Conservation (phyloP, 2,888 invertebrate species). For the Dromius quadrimaculatus region DNA sequence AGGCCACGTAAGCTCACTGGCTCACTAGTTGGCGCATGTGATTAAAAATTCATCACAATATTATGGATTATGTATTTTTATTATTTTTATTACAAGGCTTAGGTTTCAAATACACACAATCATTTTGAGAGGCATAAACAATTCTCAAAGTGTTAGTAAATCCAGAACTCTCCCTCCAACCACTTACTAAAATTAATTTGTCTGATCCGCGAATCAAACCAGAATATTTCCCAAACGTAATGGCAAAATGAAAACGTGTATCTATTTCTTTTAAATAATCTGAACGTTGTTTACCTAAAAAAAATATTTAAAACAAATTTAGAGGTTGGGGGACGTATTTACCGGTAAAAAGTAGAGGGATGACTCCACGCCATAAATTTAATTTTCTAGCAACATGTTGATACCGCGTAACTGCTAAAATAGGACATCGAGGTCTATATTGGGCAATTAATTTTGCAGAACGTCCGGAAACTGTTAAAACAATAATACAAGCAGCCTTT, state of each 20-base stretch:
- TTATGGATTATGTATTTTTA: background rate
- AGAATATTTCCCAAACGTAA: slow-evolving; percentile 72
- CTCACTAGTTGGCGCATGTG: background rate
- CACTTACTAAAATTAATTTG: slow-evolving; percentile 78
- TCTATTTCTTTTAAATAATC: slow-evolving; percentile 75
- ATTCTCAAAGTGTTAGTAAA: slow-evolving; percentile 79
- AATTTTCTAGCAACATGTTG: slow-evolving; percentile 77
- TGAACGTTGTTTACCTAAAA: slow-evolving; percentile 47
- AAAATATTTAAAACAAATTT: slow-evolving; percentile 11
- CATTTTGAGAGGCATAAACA: slow-evolving; percentile 67
- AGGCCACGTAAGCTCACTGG: slow-evolving; percentile 3
- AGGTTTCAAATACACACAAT: slow-evolving; percentile 38
- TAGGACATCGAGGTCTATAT: slow-evolving; percentile 79
- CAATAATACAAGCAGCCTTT: slow-evolving; percentile 80
- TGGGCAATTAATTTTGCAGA: slow-evolving; percentile 79
- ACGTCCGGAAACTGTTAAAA: slow-evolving; percentile 79
- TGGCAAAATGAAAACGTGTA: slow-evolving; percentile 71
- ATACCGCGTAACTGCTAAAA: slow-evolving; percentile 79
- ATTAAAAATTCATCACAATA: background rate
- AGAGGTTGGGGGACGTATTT: slow-evolving; percentile 46
- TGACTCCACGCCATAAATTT: slow-evolving; percentile 71
- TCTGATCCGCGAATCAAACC: slow-evolving; percentile 78
- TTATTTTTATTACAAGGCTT: background rate
- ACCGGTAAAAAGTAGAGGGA: slow-evolving; percentile 74
- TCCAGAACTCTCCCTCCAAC: slow-evolving; percentile 77